These are phyloP conservation scores for Drosophila heteroneura DNA, from an alignment of 2,888 invertebrate species.

Conservation along the genomic window DNA sequence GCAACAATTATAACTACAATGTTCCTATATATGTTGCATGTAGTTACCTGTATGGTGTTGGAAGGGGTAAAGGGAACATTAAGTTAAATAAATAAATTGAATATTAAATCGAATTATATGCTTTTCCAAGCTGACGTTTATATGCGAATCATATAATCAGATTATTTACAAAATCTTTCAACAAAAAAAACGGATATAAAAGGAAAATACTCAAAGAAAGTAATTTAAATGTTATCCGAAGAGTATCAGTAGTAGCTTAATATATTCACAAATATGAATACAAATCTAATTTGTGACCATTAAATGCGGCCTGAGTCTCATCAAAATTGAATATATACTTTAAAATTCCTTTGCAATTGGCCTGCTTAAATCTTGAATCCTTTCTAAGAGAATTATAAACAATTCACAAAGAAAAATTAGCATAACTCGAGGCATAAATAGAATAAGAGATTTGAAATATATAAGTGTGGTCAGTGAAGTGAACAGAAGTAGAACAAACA, in stretches of 20 bases:
- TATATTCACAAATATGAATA: background rate
- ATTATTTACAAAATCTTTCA: background rate
- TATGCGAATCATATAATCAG: background rate
- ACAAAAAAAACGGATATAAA: background rate
- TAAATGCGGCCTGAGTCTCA: background rate
- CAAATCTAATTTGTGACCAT: background rate
- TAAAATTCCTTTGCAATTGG: background rate
- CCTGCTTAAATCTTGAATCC: background rate
- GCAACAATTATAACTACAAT: constrained; percentile 42
- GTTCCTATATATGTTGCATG: constrained; percentile 30
- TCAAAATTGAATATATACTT: background rate
- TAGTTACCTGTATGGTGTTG: background rate
- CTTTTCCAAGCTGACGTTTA: background rate
- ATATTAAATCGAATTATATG: background rate
- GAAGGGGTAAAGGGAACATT: background rate
- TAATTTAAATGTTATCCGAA: background rate
- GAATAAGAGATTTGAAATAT: constrained; percentile 29
- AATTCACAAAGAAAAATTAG: constrained; percentile 52
- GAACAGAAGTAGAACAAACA: constrained; percentile 26
- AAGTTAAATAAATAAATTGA: background rate
- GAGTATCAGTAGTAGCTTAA: background rate
- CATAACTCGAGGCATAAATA: constrained; percentile 48
- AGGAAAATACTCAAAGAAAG: background rate
- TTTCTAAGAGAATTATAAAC: constrained; percentile 10
- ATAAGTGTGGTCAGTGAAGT: constrained; percentile 30